Conservation (phyloP, 2,797 vertebrate genomes). For the Cryptoblepharus egeriae region DNA sequence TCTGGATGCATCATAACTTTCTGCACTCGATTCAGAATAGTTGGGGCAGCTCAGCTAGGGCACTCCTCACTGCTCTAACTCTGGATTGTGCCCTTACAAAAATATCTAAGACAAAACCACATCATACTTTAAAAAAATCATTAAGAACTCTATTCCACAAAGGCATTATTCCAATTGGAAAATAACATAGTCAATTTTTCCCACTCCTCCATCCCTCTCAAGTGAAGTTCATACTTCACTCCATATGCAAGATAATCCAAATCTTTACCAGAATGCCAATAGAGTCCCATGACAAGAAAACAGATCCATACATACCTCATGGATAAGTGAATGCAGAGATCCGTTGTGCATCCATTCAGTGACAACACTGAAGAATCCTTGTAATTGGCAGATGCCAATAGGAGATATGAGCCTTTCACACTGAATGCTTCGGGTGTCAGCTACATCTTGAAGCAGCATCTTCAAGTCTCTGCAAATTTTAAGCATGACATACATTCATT, state of each 20-base stretch:
- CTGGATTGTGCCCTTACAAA: too few species aligned
- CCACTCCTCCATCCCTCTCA: background rate
- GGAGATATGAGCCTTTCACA: conserved; percentile 65
- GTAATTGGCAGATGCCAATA: conserved; percentile 69
- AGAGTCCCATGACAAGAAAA: background rate
- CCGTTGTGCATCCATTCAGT: conserved; percentile 77
- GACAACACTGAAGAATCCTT: conserved; percentile 63
- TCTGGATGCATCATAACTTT: too few species aligned
- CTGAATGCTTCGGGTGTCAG: background rate
- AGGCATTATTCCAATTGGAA: background rate
- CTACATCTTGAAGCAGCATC: conserved; percentile 60
- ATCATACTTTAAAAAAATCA: too few species aligned
- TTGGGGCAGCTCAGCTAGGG: too few species aligned
- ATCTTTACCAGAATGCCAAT: background rate
- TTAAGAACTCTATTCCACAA: too few species aligned
- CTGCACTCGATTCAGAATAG: too few species aligned
- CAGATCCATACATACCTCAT: conserved; percentile 65
- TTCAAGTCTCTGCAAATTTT: conserved; percentile 54
- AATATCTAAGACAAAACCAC: background rate
- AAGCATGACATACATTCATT: background rate
- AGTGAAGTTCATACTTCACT: background rate
- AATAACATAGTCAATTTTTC: background rate
- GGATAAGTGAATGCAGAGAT: conserved; percentile 70
- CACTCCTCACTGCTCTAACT: too few species aligned
- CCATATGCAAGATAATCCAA: background rate